A percentile compares a stretch with the other conserved stretches of the same genome.
These are phyloP conservation scores for Sakesphorus luctuosus DNA, from an alignment of 2,113 vertebrate genomes.

Conservation along the genomic window DNA sequence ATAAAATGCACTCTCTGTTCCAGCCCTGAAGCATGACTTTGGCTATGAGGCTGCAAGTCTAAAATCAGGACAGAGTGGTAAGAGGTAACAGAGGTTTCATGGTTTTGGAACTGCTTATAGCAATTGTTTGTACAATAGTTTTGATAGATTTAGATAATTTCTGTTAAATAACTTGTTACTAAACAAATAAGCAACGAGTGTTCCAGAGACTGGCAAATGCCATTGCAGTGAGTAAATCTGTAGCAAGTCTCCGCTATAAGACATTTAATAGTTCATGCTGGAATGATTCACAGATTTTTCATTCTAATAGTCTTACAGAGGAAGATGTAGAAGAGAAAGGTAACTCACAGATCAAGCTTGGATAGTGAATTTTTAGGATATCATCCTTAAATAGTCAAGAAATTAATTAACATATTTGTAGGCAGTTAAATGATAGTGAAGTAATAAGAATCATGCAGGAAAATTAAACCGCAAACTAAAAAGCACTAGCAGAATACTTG, in stretches of 20 bases:
- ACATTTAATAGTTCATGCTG: background rate
- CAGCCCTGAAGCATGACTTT: background rate
- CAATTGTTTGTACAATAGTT: background rate
- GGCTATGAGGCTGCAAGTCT: background rate
- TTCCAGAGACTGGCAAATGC: background rate
- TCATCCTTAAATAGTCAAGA: background rate
- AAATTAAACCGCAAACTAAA: background rate
- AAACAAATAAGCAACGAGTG: background rate
- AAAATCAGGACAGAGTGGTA: background rate
- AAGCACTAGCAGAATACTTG: background rate
- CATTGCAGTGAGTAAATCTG: background rate
- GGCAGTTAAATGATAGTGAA: background rate
- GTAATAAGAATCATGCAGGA: background rate
- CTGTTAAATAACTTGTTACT: background rate
- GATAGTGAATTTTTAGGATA: background rate
- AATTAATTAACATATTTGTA: background rate
- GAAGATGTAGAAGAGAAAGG: background rate
- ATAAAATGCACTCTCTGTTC: background rate
- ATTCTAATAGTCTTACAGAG: background rate
- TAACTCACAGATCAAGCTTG: background rate
- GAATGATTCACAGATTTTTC: background rate
- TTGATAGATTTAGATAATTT: conserved; percentile 7
- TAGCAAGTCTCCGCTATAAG: background rate
- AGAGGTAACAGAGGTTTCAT: background rate
- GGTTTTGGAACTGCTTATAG: background rate